phyloP scores from a whole-genome alignment of 1,140 invertebrate species.

The Apis laboriosa region DNA sequence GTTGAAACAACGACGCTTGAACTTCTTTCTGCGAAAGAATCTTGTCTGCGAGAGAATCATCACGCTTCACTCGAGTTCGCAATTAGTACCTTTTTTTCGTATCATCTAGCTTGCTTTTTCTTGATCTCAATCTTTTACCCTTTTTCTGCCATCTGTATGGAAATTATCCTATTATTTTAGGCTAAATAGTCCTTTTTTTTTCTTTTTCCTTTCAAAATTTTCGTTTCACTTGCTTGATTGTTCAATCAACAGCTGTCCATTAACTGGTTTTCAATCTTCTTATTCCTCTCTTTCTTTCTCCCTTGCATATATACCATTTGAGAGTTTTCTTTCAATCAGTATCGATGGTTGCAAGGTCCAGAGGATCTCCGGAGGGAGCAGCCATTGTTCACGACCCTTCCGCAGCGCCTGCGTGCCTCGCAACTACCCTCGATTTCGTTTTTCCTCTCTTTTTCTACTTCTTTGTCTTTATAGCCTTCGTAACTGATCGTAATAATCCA shows the following conservation, averaged over 20 bases:
- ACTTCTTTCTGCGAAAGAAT: neutral
- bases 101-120: neutral
- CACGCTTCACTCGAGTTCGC: neutral
- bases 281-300: neutral
- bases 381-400: constrained; percentile 37
- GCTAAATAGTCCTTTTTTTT: neutral
- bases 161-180: neutral
- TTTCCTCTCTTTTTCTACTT: constrained; percentile 3
- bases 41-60: neutral
- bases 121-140: neutral
- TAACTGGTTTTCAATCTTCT: neutral
- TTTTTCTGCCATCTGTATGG: constrained; percentile 22
- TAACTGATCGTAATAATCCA: constrained; percentile 12
- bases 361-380: constrained; percentile 28
- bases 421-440: constrained; percentile 11
- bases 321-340: constrained; percentile 2
- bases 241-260: neutral
- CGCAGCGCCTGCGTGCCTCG: neutral
- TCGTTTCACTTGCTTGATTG: neutral
- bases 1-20: neutral
- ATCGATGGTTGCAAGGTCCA: constrained; percentile 21
- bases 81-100: neutral
- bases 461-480: neutral
- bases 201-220: constrained; percentile 8
- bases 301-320: neutral